Evolutionary conservation across 1,140 invertebrate genomes (phyloP), one percentile per base, ranked within the genome.

Genomic region (Pantala flavescens): DNA sequence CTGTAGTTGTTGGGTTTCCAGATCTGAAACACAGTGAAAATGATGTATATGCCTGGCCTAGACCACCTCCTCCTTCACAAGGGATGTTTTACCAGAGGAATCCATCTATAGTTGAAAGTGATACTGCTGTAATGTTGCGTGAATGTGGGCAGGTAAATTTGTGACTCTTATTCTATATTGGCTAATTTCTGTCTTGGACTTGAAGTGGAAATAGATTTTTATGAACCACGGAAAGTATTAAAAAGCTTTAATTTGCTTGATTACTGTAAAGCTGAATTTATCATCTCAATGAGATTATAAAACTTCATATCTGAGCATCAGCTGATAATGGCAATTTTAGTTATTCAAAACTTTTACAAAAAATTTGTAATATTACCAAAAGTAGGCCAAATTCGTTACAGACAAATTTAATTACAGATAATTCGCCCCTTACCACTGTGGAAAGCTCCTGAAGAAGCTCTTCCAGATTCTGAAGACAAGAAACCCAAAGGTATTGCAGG

Each of bases 1-100:
- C 80, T 23, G 76, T 89, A 11, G 78, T 82, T 36, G 79, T 85
- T 10, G 87, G 87, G 36, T 88, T 88, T 78, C 87, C 87, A 11
- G 87, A 88, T 71, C 77, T 86, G 28, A 81, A 84, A 11, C 71
- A 73, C 12, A 78, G 78, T 76, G 77, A 74, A 12, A 78, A 79
- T 75, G 78, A 81, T 28, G 24, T 82, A 10, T 79, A 81, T 77
- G 71, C 79, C 14, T 81, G 80, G 81, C 81, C 81, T 23, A 77
- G 78, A 42, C 73, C 78, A 76, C 71, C 49, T 63, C 70, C 70
- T 1, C 43, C 23, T 72, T 24, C 43, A 42, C 76, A 24, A 23
- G 73, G 7, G 74, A 36, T 36, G 28, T 36, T 36, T 36, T 76
- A n/a, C 19, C 71, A 23, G 71, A 75, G 76, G 74, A 24, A 10